Evolutionary conservation across 1,140 invertebrate species (phyloP).

Genomic region (Formica exsecta): DNA sequence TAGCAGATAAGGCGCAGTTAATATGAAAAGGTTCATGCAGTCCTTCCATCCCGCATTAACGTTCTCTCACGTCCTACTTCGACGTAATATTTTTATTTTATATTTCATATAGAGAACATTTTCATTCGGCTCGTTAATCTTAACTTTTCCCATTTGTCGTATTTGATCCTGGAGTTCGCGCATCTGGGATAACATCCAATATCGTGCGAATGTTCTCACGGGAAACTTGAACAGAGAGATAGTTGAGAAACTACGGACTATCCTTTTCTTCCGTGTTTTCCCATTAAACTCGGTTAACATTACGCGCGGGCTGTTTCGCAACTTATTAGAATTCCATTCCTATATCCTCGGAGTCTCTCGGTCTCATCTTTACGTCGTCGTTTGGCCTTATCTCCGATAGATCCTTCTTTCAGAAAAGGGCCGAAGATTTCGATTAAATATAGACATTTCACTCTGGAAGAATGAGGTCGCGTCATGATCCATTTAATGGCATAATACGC

Average conservation of each 20-base stretch:
- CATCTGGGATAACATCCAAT: conserved; percentile 65
- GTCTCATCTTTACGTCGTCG: conserved; percentile 23
- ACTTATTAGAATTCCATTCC: conserved; percentile 65
- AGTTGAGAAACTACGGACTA: conserved; percentile 62
- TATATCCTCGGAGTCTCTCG: conserved; percentile 14
- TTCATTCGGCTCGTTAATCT: conserved; percentile 54
- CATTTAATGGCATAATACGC: conserved; percentile 67
- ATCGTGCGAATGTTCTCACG: conserved; percentile 55
- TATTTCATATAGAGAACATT: conserved; percentile 44
- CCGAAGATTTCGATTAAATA: conserved; percentile 23
- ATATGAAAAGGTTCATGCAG: neutral
- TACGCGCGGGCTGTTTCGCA: conserved; percentile 31
- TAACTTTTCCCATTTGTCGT: conserved; percentile 64
- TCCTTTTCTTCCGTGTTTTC: conserved; percentile 58
- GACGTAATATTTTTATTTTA: conserved; percentile 14
- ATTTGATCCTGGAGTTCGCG: conserved; percentile 52
- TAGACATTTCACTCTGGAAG: neutral
- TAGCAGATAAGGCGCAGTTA: neutral
- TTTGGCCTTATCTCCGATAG: neutral
- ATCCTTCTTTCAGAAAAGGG: conserved; percentile 5
- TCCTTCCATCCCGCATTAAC: neutral
- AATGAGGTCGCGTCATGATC: conserved; percentile 49
- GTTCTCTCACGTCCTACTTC: neutral
- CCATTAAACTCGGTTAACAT: conserved; percentile 61
- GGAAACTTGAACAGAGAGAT: conserved; percentile 58